phyloP scores from a whole-genome alignment of 2,888 invertebrate genomes.

The Terebella lapidaria region DNA sequence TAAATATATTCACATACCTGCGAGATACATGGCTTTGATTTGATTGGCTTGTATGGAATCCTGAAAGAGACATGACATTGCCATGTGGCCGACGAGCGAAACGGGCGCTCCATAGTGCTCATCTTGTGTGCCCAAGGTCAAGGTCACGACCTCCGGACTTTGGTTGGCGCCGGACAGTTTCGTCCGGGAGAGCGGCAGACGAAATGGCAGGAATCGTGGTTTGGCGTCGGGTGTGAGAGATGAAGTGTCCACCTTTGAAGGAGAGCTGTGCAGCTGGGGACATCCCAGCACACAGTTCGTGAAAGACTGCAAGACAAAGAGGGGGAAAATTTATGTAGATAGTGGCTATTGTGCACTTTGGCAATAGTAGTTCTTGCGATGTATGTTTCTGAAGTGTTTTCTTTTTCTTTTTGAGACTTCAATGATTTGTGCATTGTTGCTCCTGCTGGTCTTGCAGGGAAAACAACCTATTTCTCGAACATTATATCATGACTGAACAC shows the following conservation, averaged over 20 bases:
- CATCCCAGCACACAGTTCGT: constrained; percentile 12
- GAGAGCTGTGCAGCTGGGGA: constrained; percentile 1
- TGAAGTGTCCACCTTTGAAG: neutral
- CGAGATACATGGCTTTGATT: constrained; percentile 47
- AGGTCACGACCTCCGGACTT: neutral
- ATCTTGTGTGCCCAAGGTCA: constrained; percentile 53
- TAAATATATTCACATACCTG: constrained; percentile 41
- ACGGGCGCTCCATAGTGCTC: constrained; percentile 58
- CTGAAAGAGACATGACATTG: constrained; percentile 57
- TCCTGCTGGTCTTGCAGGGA: too few species aligned
- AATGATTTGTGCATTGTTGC: too few species aligned
- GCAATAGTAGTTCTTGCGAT: too few species aligned
- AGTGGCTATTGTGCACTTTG: too few species aligned
- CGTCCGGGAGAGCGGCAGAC: neutral
- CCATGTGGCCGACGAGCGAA: constrained; percentile 59
- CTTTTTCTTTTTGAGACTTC: too few species aligned
- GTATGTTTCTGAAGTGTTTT: too few species aligned
- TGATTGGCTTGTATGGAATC: constrained; percentile 51
- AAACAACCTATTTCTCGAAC: too few species aligned
- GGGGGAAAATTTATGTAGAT: too few species aligned
- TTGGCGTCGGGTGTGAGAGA: neutral
- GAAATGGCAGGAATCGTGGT: neutral
- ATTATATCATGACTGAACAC: too few species aligned
- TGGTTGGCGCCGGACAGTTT: neutral
- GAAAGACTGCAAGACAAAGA: constrained; percentile 10